A percentile compares a stretch with the other conserved stretches of the same genome.
These are phyloP conservation scores for Drosophila rufa DNA, from an alignment of 1,140 invertebrate genomes.

Conservation along the genomic window DNA sequence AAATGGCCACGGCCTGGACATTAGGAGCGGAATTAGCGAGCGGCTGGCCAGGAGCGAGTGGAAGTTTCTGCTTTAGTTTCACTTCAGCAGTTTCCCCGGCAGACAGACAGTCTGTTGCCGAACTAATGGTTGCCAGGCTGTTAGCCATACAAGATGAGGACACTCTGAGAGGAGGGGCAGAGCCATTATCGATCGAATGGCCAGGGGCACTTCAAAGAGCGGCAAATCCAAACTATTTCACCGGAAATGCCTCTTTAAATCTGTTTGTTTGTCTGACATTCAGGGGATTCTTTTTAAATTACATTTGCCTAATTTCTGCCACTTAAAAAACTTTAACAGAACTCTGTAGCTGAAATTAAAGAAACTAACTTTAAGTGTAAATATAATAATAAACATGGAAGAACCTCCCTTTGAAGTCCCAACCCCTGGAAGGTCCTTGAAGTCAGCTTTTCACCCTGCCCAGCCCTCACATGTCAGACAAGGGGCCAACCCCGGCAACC, in stretches of 20 bases:
- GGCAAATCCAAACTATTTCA: slow-evolving; percentile 1
- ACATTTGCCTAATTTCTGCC: background rate
- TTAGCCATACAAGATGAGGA: slow-evolving; percentile 4
- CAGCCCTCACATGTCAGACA: slow-evolving; percentile 20
- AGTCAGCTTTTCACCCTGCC: slow-evolving; percentile 6
- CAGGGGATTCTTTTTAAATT: background rate
- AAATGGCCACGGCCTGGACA: slow-evolving; percentile 72
- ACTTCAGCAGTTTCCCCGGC: slow-evolving; percentile 37
- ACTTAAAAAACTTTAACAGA: no score
- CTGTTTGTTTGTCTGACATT: slow-evolving; percentile 7
- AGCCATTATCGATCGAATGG: slow-evolving; percentile 20
- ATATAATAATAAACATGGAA: background rate
- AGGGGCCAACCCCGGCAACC: slow-evolving; percentile 39
- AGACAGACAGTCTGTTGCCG: slow-evolving; percentile 27
- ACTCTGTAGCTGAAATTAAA: no score
- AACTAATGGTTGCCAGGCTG: slow-evolving; percentile 30
- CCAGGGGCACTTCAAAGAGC: background rate
- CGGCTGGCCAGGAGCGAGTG: slow-evolving; percentile 48
- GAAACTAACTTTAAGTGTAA: slow-evolving; percentile 17
- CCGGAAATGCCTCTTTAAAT: slow-evolving; percentile 1
- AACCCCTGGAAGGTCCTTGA: slow-evolving; percentile 1
- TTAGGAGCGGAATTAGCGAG: slow-evolving; percentile 58
- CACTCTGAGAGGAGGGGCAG: background rate
- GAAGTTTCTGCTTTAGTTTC: slow-evolving; percentile 46
- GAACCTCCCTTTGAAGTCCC: slow-evolving; percentile 22